Evolutionary conservation across 2,797 vertebrate species (phyloP).

Genomic region (Notolepis coatsorum): DNA sequence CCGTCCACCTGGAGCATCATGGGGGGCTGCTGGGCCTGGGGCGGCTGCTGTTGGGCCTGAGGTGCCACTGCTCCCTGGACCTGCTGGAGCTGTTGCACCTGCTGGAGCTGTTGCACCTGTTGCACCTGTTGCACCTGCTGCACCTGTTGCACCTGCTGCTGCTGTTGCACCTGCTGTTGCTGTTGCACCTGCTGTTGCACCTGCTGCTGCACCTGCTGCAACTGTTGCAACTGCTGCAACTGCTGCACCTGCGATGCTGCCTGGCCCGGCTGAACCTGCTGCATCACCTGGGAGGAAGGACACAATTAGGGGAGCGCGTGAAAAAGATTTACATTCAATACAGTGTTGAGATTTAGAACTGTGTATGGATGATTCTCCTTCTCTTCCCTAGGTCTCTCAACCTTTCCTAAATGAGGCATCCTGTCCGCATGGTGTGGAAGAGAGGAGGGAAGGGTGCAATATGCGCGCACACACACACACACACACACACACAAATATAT

Average conservation of each 20-base stretch:
- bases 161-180: constrained; percentile 56
- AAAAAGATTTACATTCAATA: no score
- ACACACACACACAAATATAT: no score
- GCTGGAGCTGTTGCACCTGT: constrained; percentile 83
- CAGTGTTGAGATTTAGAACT: no score
- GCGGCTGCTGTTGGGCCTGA: constrained; percentile 84
- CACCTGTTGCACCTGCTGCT: constrained; percentile 40
- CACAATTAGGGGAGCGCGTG: not conserved
- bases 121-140: constrained; percentile 82
- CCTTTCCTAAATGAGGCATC: no score
- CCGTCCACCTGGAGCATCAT: constrained; percentile 97
- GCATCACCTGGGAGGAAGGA: constrained; percentile 78
- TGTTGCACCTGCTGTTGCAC: constrained; percentile 83
- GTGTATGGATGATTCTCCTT: no score
- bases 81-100: constrained; percentile 78
- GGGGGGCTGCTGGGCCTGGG: constrained; percentile 86
- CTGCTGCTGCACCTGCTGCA: constrained; percentile 84
- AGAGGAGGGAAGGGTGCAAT: no score
- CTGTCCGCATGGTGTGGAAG: no score
- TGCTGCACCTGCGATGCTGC: constrained; percentile 63
- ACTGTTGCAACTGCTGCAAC: no score
- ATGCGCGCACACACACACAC: no score
- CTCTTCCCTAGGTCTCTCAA: no score
- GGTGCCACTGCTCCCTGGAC: constrained; percentile 60
- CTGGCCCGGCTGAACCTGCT: constrained; percentile 87